Evolutionary conservation across 2,113 vertebrate species (phyloP), one percentile per base, ranked within the genome.

Genomic region (Callocephalon fimbriatum): DNA sequence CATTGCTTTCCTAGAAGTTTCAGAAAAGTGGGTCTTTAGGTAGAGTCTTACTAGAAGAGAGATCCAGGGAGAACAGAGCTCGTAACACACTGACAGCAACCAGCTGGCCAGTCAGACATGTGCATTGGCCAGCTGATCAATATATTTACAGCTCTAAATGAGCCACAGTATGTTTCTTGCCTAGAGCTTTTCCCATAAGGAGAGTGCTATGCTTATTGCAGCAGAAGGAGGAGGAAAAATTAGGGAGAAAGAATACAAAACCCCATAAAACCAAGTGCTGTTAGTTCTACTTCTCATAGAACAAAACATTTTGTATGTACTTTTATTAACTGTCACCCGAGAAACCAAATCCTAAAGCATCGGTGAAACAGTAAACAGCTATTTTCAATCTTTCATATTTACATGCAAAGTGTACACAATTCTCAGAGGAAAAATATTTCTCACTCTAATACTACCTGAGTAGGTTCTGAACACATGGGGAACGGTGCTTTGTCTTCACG

Each of bases 291-390:
- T 86, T 62, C 54, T 77, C 42, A 31, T 35, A 15, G 38, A 91
- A 84, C 0, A 0, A 77, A 86, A 15, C 0, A 0, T 67, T 84
- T 84, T 54, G 37, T 32, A 27, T 2, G 12, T 71, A 38, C 5
- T 73, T 95, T 40, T 45, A 67, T 63, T 90, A 80, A 73, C 25
- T 8, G 2, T 45, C 4, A 0, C 16, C 71, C 65, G 45, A 88
- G 63, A 95, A 94, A 86, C 3, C 6, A 9, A 94, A 86, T 73
- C 18, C 35, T 88, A 86, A 78, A 73, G 45, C 53, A 37, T 8
- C n/a, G 31, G 5, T 78, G 44, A 73, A 93, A 72, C 27, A 74
- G 26, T 50, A 59, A 94, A 59, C 15, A 76, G 20, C 23, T 77
- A 73, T 83, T 92, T 93, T 91, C 53, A 23, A 7, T 66, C 23